These are phyloP conservation scores for Antennarius maculatus DNA, from an alignment of 2,797 vertebrate genomes.

Conservation along the genomic window DNA sequence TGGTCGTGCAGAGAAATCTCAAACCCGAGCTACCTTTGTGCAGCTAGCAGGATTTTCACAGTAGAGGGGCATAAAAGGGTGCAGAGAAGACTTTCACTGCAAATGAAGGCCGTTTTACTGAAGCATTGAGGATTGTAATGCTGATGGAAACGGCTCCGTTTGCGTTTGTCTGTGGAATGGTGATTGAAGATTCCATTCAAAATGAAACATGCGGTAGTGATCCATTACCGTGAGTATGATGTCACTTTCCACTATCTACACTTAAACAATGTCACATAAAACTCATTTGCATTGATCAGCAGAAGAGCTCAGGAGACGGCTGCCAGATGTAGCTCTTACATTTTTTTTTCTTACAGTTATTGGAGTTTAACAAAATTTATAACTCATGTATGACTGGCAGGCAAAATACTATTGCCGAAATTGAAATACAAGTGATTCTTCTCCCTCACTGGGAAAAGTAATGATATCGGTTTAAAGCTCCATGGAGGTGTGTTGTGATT, in stretches of 20 bases:
- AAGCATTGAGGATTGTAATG: constrained; percentile 12
- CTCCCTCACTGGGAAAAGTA: constrained; percentile 6
- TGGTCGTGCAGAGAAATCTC: constrained; percentile 32
- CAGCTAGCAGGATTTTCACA: constrained; percentile 26
- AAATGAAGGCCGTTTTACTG: constrained; percentile 48
- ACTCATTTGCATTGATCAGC: constrained; percentile 16
- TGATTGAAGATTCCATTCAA: constrained; percentile 27
- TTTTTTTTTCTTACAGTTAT: constrained; percentile 14
- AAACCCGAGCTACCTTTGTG: constrained; percentile 31
- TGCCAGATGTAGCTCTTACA: constrained; percentile 12
- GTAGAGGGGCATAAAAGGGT: constrained; percentile 24
- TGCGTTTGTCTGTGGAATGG: constrained; percentile 19
- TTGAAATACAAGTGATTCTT: constrained; percentile 28
- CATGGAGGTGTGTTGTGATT: background rate
- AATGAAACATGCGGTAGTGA: constrained; percentile 3
- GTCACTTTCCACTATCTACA: constrained; percentile 3
- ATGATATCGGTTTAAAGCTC: constrained; percentile 6
- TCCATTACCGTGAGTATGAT: constrained; percentile 14
- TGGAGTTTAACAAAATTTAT: constrained; percentile 13
- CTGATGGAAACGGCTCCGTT: constrained; percentile 8
- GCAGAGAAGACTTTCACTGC: constrained; percentile 24
- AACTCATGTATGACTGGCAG: constrained; percentile 31
- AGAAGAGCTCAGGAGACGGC: constrained; percentile 5
- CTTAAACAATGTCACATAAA: constrained; percentile 21
- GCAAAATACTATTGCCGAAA: constrained; percentile 25